phyloP scores from a whole-genome alignment of 2,888 invertebrate species.

The Steinernema scapterisci region DNA sequence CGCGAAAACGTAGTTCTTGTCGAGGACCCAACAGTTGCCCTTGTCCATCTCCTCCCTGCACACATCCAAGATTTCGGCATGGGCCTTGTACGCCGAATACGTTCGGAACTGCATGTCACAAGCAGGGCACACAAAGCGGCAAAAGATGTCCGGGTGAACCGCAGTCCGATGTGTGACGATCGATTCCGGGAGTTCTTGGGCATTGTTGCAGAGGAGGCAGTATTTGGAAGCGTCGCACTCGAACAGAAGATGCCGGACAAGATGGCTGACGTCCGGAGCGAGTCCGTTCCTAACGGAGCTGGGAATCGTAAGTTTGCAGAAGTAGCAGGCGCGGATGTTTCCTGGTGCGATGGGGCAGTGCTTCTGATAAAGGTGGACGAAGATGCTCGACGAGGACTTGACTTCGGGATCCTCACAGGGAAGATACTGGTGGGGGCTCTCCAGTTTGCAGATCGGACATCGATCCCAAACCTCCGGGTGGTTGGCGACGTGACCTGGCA shows the following conservation, averaged over 20 bases:
- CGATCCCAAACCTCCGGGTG: neutral
- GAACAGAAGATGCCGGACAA: neutral
- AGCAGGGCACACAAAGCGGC: neutral
- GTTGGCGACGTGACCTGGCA: neutral
- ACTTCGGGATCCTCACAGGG: neutral
- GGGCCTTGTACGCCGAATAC: neutral
- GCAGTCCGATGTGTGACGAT: neutral
- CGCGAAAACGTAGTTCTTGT: neutral
- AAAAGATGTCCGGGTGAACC: neutral
- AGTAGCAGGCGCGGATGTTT: neutral
- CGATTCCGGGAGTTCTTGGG: neutral
- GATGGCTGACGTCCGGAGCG: neutral
- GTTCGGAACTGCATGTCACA: neutral
- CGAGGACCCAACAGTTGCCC: neutral
- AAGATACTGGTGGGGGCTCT: neutral
- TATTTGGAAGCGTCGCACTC: neutral
- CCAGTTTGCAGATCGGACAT: neutral
- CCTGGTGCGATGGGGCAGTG: neutral
- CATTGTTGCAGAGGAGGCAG: constrained; percentile 6
- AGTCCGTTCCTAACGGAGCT: neutral
- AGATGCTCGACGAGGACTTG: neutral
- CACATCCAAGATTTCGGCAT: neutral
- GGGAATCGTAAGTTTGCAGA: neutral
- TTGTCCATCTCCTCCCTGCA: neutral
- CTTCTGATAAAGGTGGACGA: neutral